Base-by-base conservation (phyloP, 1,140 invertebrate species). In the Micrasema minimum region DNA sequence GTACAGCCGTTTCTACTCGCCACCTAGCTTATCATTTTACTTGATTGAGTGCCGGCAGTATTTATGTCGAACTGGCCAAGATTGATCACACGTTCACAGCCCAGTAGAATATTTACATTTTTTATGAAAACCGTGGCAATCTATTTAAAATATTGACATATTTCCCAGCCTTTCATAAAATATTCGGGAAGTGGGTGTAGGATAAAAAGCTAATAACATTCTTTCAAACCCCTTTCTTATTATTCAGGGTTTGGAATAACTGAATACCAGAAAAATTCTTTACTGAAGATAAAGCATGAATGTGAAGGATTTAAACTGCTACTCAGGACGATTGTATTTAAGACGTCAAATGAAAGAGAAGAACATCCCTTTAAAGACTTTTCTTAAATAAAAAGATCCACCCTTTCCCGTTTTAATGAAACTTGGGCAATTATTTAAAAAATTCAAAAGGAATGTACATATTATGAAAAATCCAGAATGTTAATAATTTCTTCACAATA, bases 81-180 rank as follows among this genome's bases (percentile, higher is more conserved):
- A 64, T 64, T 64, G 59, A 64, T 64, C 59, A 46, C 59, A 64
- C 45, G 12, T 64, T 64, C 26, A 16, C 59, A 46, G 31, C 22
- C 20, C 22, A 46, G n/a, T 26, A 46, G 10, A 41, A 64, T 64
- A 64, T 64, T 64, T 64, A 64, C 59, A 64, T 64, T 64, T 64
- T 62, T 64, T 64, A 64, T 64, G 26, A 38, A 64, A 45, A 64
- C 55, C 55, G n/a, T 20, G 11, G 55, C 55, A 59, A 64, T 64
- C 59, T 64, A 64, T 64, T 64, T 46, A 41, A 64, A 45, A 45
- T 46, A 64, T 64, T 45, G 55, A 59, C 55, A 59, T 59, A 59
- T 43, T 59, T 59, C 22, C 31, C 20, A 41, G 55, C 55, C 38
- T 23, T 59, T 59, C 55, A 59, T 59, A 59, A 59, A 59, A 59